Evolutionary conservation across 2,113 vertebrate genomes (phyloP).

Genomic region (Regulus satrapa): DNA sequence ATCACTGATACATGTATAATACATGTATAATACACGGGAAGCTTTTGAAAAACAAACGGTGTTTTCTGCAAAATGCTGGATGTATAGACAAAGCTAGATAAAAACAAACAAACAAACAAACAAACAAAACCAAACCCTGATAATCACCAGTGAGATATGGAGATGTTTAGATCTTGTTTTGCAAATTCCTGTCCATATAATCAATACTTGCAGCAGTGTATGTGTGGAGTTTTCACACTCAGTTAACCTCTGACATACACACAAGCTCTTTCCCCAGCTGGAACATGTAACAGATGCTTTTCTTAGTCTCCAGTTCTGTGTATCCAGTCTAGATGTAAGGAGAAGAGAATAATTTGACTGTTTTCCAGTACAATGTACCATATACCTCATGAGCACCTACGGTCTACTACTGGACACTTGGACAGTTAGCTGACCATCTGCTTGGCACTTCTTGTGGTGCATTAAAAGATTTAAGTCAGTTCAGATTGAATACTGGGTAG

Average conservation of each 20-base stretch:
- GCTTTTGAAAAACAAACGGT: background rate
- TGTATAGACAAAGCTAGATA: background rate
- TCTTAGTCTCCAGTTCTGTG: background rate
- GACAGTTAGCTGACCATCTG: background rate
- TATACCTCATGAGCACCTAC: background rate
- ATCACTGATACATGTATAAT: background rate
- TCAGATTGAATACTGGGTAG: background rate
- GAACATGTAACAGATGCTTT: background rate
- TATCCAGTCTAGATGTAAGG: background rate
- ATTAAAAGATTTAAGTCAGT: background rate
- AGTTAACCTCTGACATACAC: background rate
- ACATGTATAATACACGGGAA: background rate
- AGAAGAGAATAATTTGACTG: background rate
- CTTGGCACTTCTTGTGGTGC: background rate
- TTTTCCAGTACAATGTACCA: background rate
- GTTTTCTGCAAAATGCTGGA: background rate
- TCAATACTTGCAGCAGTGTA: background rate
- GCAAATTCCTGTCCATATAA: rapidly evolving
- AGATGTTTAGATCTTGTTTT: background rate
- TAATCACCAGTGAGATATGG: rapidly evolving
- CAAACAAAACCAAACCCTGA: background rate
- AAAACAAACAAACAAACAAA: too few species aligned
- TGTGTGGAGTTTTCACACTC: rapidly evolving
- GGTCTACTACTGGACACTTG: background rate
- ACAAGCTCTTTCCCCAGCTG: background rate